Conservation (phyloP, 2,797 vertebrate genomes). For the Alcedo atthis region DNA sequence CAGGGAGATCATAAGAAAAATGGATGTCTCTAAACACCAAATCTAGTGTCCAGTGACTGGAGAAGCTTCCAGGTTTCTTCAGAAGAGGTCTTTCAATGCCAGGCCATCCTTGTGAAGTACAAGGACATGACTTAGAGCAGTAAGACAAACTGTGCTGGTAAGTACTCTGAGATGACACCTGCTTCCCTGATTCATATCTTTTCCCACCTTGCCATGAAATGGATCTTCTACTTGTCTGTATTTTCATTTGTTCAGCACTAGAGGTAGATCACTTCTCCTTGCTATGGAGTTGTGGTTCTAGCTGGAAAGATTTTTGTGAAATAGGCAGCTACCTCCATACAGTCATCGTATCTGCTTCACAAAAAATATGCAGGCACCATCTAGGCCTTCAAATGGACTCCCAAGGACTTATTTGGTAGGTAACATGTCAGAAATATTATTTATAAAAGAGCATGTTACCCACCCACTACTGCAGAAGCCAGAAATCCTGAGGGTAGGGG, state of each 20-base stretch:
- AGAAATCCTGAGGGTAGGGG: neutral
- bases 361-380: neutral
- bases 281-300: neutral
- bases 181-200: neutral
- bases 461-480: neutral
- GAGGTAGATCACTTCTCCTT: neutral
- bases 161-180: neutral
- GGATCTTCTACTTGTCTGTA: neutral
- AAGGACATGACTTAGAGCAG: neutral
- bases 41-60: neutral
- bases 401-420: neutral
- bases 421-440: neutral
- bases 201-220: neutral
- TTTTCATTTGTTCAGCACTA: neutral
- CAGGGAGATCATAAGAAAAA: neutral
- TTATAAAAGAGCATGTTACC: neutral
- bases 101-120: neutral
- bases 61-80: neutral
- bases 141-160: neutral
- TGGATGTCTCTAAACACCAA: neutral
- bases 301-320: neutral
- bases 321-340: accelerated
- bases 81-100: neutral
- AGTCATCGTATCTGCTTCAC: neutral
- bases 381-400: neutral